Base-by-base conservation (phyloP, 2,113 vertebrate genomes). In the Calypte anna region DNA sequence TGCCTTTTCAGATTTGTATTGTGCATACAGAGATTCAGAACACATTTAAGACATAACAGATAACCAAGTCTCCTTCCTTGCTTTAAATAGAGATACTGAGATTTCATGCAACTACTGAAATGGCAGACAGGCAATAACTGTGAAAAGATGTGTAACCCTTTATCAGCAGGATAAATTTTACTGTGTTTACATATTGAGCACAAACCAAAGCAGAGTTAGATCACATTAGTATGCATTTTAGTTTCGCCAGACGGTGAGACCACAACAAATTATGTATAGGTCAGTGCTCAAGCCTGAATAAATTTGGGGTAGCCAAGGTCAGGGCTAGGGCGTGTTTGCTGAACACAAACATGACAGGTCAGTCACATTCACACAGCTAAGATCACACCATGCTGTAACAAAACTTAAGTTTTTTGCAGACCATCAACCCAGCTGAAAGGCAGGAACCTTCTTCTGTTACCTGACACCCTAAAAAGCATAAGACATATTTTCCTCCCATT, bases 191-290 rank as follows among this genome's bases (percentile, higher is more conserved):
- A 15, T 14, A 63, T 3, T 1, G 4, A 74, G 58, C 66, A 61
- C 33, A 75, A 79, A 82, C 61, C 63, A 96, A 85, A 83, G 88
- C 43, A 83, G 48, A 69, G 68, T 80, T 9, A 74, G 68, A 63
- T 62, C 53, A 44, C 73, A 53, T 57, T 25, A 78, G 20, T 8
- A 11, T 2, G 11, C 43, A 43, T 77, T 94, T 93, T 57, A 93
- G 69, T 74, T 16, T 68, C 53, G 80, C 62, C 57, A 74, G 83
- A 51, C 36, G 1, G 46, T 62, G 51, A 91, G 91, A 94, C 64
- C 83, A 96, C 83, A 96, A 83, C 79, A 88, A 90, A 88, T 90
- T 93, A 97, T 51, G 46, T 46, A 25, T 23, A 96, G 93, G 86
- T 90, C 91, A 96, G 91, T 78, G 88, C 88, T 94, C 82, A 79